These are phyloP conservation scores for Solea senegalensis DNA, from an alignment of 2,113 vertebrate species.

Conservation along the genomic window DNA sequence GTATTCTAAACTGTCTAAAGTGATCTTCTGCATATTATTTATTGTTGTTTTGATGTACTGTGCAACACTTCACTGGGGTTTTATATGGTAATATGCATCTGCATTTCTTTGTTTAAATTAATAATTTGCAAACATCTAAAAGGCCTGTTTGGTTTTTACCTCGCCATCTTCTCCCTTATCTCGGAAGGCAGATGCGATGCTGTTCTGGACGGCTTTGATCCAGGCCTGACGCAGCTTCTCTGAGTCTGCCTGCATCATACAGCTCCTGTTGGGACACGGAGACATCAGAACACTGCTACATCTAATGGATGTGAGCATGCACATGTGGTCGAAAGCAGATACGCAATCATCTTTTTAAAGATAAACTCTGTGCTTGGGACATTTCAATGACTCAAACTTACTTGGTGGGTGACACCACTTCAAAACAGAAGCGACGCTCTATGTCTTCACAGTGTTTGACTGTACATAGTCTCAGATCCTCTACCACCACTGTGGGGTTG, in stretches of 20 bases:
- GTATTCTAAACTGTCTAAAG: no score
- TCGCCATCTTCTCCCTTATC: slow-evolving; percentile 91
- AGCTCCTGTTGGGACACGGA: slow-evolving; percentile 85
- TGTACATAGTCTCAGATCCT: slow-evolving; percentile 93
- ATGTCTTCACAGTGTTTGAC: slow-evolving; percentile 98
- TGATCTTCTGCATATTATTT: no score
- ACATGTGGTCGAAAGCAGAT: not conserved
- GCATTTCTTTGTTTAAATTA: not conserved
- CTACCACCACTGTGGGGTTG: slow-evolving; percentile 96
- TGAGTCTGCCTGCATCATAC: slow-evolving; percentile 97
- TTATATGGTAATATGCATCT: not conserved
- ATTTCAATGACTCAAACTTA: slow-evolving; percentile 68
- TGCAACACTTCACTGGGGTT: no score
- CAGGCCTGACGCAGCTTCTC: slow-evolving; percentile 95
- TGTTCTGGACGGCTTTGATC: slow-evolving; percentile 98
- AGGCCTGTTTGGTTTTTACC: slow-evolving; percentile 72
- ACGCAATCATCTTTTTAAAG: slow-evolving; percentile 1
- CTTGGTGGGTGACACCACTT: slow-evolving; percentile 98
- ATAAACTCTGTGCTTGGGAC: slow-evolving; percentile 3
- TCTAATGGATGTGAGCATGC: not conserved
- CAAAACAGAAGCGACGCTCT: slow-evolving; percentile 96
- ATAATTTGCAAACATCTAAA: not conserved
- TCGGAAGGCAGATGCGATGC: slow-evolving; percentile 96
- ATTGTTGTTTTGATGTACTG: no score
- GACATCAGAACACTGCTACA: slow-evolving; percentile 29